Conservation (phyloP, 2,888 invertebrate genomes). For the Drosophila nigricruria region DNA sequence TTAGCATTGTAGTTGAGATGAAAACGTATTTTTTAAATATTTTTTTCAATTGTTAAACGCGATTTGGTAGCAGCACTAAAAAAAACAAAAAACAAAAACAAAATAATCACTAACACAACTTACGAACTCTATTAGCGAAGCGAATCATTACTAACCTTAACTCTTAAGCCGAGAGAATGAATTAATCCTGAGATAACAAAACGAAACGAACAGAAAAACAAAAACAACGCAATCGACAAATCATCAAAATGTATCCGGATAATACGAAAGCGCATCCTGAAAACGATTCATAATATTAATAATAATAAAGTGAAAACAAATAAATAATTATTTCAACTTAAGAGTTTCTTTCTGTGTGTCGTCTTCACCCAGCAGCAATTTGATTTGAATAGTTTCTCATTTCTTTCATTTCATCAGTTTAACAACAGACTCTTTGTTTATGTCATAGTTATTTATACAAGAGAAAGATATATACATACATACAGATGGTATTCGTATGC, state of each 20-base stretch:
- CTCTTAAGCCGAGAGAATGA: constrained; percentile 49
- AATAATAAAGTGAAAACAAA: constrained; percentile 33
- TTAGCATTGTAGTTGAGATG: constrained; percentile 59
- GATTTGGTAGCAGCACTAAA: constrained; percentile 79
- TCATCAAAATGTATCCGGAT: constrained; percentile 70
- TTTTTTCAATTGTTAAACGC: constrained; percentile 65
- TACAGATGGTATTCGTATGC: constrained; percentile 65
- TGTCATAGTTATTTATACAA: constrained; percentile 61
- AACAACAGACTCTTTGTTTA: constrained; percentile 48
- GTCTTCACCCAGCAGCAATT: constrained; percentile 35
- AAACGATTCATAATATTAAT: constrained; percentile 54
- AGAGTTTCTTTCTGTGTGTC: constrained; percentile 34
- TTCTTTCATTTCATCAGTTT: constrained; percentile 20
- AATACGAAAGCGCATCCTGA: constrained; percentile 74
- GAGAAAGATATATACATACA: constrained; percentile 13
- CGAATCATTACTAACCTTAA: constrained; percentile 74
- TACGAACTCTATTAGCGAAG: constrained; percentile 67
- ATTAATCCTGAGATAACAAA: constrained; percentile 66
- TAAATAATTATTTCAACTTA: constrained; percentile 41
- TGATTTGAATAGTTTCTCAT: constrained; percentile 39
- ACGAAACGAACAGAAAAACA: constrained; percentile 61
- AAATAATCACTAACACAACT: constrained; percentile 46
- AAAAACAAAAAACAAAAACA: constrained; percentile 21
- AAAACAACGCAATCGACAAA: constrained; percentile 60
- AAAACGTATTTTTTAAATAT: constrained; percentile 22